A percentile compares a stretch with the other conserved stretches of the same genome.
phyloP scores from a whole-genome alignment of 2,113 vertebrate genomes.

The Callipepla squamata region DNA sequence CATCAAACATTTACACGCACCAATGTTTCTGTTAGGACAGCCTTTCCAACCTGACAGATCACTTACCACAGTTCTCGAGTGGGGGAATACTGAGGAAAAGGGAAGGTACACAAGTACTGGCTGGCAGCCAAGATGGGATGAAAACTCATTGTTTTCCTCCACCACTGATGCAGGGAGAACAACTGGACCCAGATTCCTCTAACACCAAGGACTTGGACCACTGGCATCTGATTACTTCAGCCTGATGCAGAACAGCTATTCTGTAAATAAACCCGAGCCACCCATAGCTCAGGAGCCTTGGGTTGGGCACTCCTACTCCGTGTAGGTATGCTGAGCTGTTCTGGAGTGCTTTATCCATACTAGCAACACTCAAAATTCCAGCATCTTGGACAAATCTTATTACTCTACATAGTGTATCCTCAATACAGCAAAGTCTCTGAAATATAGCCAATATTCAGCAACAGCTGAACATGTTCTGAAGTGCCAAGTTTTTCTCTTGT shows the following conservation, averaged over 20 bases:
- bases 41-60: not conserved
- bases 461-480: not conserved
- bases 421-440: not conserved
- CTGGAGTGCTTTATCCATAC: not conserved
- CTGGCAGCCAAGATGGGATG: not conserved
- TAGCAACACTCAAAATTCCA: not conserved
- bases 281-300: not conserved
- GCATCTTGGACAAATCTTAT: not conserved
- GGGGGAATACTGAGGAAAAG: not conserved
- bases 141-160: not conserved
- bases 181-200: not conserved
- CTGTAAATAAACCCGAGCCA: not conserved
- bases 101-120: not conserved
- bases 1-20: not conserved
- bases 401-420: too few relatives aligned
- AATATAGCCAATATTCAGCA: not conserved
- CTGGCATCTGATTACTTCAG: not conserved
- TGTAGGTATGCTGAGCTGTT: not conserved
- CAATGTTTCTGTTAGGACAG: not conserved
- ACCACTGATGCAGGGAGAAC: not conserved
- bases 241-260: not conserved
- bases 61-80: fast-evolving
- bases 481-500: fast-evolving
- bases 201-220: not conserved
- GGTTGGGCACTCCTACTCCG: not conserved